Conservation (phyloP, 30 jellyfish, hydroid and myxozoan genomes). For the Nemopilema nomurai region DNA sequence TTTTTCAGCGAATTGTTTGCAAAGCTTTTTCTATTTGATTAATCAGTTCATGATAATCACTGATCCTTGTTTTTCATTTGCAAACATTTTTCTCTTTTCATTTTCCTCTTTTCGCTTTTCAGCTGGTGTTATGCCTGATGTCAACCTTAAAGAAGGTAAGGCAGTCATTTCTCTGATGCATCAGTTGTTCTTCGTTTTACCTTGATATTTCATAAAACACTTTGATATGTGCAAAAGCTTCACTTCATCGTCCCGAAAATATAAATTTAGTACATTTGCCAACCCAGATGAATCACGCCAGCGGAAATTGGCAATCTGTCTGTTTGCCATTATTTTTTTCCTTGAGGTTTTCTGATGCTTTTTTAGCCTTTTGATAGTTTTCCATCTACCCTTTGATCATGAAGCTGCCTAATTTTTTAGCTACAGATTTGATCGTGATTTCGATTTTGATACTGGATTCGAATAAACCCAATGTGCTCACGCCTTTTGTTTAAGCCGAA, state of each 20-base stretch:
- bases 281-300: too few relatives aligned
- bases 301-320: too few relatives aligned
- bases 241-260: too few relatives aligned
- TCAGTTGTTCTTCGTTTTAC: background rate
- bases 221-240: too few relatives aligned
- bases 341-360: too few relatives aligned
- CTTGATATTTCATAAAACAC: too few relatives aligned
- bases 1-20: background rate
- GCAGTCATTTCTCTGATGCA: background rate
- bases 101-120: background rate
- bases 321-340: too few relatives aligned
- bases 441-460: background rate
- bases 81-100: background rate
- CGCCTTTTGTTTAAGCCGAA: background rate
- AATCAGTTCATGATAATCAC: too few relatives aligned
- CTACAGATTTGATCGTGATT: background rate
- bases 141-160: background rate
- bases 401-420: background rate
- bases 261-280: too few relatives aligned
- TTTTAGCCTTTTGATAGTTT: too few relatives aligned
- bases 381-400: background rate
- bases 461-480: too few relatives aligned
- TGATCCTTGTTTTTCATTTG: conserved; percentile 2
- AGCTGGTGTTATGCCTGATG: conserved; percentile 27
- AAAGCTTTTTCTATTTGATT: background rate